Evolutionary conservation across 2,888 invertebrate genomes (phyloP), one percentile per base, ranked within the genome.

Genomic region (Sinhomidia bicolor): DNA sequence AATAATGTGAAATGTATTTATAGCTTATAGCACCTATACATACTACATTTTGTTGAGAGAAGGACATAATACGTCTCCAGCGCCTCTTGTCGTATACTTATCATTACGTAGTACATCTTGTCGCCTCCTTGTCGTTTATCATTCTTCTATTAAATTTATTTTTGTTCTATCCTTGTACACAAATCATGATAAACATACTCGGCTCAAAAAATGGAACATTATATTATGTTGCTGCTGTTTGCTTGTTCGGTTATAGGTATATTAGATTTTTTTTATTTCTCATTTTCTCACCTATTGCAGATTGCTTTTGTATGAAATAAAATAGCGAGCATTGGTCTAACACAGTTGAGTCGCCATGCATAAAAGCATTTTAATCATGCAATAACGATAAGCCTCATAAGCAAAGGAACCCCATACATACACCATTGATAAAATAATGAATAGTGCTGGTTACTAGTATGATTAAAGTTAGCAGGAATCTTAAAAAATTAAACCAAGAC

Each of bases 21-120:
- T n/a, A 54, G 17, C 54, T 36, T 7, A 36, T 36, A 47, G 47
- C 14, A n/a, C 2, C 4, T 3, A 20, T 57, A 9, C 20, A 20
- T 57, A 20, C 20, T 57, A 51, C 17, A 54, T 17, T 23, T 17
- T 57, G 57, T n/a, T n/a, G n/a, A 23, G 57, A 23, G 26, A 12
- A 23, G 26, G 23, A 17, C 23, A 17, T 14, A 1, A 7, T 14
- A 26, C 20, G n/a, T n/a, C 32, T 29, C 71, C 23, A 47, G 5
- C n/a, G n/a, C n/a, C n/a, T n/a, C n/a, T n/a, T 29, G 17, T 54
- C 47, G n/a, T 29, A 51, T 29, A 76, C 76, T 76, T 76, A 76
- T 76, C 51, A 76, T 54, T 76, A 54, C 76, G 26, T 74, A 26
- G 29, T 29, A 51, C 76, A 76, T 51, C 51, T 76, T 44, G 71